A percentile compares a stretch with the other conserved stretches of the same genome.
Evolutionary conservation across 2,113 vertebrate genomes (phyloP).

Genomic region (Pomatorhinus ruficollis): DNA sequence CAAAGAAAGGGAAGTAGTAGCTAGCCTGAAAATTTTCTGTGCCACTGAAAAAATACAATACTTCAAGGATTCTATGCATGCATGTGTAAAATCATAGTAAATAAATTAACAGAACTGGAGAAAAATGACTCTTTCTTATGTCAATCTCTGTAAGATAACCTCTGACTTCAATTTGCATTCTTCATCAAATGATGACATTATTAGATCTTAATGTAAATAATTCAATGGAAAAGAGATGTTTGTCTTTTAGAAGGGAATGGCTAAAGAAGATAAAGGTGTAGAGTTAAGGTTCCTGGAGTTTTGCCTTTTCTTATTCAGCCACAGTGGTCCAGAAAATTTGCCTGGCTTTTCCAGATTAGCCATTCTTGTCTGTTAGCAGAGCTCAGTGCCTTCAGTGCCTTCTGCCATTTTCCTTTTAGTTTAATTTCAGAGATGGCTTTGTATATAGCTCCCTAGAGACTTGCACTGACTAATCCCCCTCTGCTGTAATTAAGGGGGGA

Average conservation of each 20-base stretch:
- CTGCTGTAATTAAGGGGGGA: constrained; percentile 90
- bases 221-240: constrained; percentile 30
- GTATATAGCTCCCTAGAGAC: constrained; percentile 74
- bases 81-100: neutral
- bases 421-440: constrained; percentile 80
- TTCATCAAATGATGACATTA: neutral
- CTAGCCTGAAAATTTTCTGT: neutral
- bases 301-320: neutral
- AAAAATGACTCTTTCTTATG: neutral
- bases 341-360: constrained; percentile 64
- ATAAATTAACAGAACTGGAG: neutral
- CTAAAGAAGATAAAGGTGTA: neutral
- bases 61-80: neutral
- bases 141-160: neutral
- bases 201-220: constrained; percentile 18
- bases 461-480: constrained; percentile 86
- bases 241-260: neutral
- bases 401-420: constrained; percentile 75
- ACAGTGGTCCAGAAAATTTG: constrained; percentile 15
- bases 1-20: neutral
- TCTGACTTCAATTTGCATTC: neutral
- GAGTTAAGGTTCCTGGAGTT: neutral
- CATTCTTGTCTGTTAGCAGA: constrained; percentile 48
- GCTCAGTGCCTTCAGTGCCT: constrained; percentile 50
- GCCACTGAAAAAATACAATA: neutral